Evolutionary conservation across 2,888 invertebrate species (phyloP).

Genomic region (Drosophila fungiperda): DNA sequence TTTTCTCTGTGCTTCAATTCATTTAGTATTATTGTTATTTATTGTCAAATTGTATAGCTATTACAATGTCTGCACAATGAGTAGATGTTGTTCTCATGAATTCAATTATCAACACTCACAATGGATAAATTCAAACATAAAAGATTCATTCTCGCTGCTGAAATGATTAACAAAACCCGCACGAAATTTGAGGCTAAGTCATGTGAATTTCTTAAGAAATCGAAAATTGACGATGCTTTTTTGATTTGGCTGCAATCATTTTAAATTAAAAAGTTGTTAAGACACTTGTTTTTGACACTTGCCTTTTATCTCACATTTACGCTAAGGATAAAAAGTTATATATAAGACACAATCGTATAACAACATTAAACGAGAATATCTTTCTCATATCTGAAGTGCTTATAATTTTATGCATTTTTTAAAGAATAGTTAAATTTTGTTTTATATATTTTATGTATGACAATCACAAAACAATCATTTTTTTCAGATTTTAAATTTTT

Average conservation of each 20-base stretch:
- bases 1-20: constrained; percentile 24
- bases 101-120: constrained; percentile 60
- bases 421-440: neutral
- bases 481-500: neutral
- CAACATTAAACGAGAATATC: no score
- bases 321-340: neutral
- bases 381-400: no score
- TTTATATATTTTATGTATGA: no score
- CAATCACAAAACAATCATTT: neutral
- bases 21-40: constrained; percentile 63
- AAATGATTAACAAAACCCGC: neutral
- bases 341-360: neutral
- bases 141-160: constrained; percentile 13
- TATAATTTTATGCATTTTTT: neutral
- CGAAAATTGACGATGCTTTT: neutral
- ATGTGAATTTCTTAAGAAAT: neutral
- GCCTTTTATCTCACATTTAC: neutral
- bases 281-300: neutral
- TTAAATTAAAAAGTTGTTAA: neutral
- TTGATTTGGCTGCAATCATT: neutral
- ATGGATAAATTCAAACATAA: constrained; percentile 49
- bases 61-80: constrained; percentile 33
- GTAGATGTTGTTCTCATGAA: constrained; percentile 31
- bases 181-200: neutral
- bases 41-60: constrained; percentile 53